Percentiles rank a stretch among this genome's conserved stretches.
These are phyloP conservation scores for Bathybates hornii DNA, from an alignment of 2,113 vertebrate genomes.

Conservation along the genomic window DNA sequence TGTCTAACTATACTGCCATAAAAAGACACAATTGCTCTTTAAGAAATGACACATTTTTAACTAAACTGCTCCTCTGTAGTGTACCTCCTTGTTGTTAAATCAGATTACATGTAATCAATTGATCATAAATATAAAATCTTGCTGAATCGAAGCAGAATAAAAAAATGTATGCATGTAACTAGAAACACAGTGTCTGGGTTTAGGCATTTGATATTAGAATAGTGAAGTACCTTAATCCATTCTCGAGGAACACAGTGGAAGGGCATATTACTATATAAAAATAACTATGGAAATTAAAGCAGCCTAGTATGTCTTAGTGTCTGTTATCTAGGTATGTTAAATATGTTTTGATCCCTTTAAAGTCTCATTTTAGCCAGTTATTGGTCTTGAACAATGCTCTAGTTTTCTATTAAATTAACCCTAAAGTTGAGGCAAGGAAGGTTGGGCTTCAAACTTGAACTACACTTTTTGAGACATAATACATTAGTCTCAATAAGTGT, in stretches of 20 bases:
- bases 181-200: neutral
- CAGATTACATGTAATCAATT: neutral
- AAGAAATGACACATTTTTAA: neutral
- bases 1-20: neutral
- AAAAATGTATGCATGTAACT: neutral
- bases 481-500: neutral
- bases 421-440: neutral
- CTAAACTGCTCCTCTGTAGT: neutral
- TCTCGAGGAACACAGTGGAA: neutral
- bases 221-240: neutral
- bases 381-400: neutral
- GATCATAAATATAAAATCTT: neutral
- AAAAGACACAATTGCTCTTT: neutral
- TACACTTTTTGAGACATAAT: neutral
- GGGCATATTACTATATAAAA: neutral
- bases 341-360: neutral
- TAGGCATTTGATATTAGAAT: neutral
- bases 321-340: neutral
- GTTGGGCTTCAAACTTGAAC: neutral
- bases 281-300: neutral
- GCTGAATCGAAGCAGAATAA: neutral
- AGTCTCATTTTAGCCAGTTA: neutral
- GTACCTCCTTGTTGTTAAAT: neutral
- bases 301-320: neutral
- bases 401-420: neutral